phyloP scores from a whole-genome alignment of 2,113 vertebrate species.

The Genyomyrus donnyi region DNA sequence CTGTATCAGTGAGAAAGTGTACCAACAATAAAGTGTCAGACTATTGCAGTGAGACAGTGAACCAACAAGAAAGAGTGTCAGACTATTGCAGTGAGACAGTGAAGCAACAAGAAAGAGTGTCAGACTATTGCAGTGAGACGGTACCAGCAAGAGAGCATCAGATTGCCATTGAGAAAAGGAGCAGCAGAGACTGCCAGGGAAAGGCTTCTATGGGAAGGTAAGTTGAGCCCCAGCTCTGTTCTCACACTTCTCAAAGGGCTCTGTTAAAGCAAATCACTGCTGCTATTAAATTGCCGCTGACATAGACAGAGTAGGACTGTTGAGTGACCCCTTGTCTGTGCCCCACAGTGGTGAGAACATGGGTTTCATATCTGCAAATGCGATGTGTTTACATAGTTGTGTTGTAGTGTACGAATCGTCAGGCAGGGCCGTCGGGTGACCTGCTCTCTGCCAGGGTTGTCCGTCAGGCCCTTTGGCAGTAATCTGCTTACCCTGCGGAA shows the following conservation, averaged over 20 bases:
- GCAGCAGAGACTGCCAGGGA: not conserved
- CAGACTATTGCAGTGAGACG: not conserved
- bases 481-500: not conserved
- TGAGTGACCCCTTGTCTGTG: not conserved
- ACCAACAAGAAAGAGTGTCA: not conserved
- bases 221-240: not conserved
- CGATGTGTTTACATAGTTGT: not conserved
- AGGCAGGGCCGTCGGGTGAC: not conserved
- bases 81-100: not conserved
- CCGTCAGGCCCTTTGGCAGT: not conserved
- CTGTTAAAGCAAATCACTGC: not conserved
- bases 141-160: not conserved
- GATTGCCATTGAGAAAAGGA: not conserved
- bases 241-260: not conserved
- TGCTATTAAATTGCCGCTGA: not conserved
- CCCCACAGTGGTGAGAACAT: not conserved
- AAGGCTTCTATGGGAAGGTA: not conserved
- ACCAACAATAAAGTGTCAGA: not conserved
- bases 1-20: not conserved
- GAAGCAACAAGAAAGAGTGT: not conserved
- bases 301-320: not conserved
- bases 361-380: not conserved
- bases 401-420: not conserved
- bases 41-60: not conserved
- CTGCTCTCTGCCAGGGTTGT: not conserved